Evolutionary conservation across 2,113 vertebrate genomes (phyloP).

Genomic region (Dasyurus viverrinus): DNA sequence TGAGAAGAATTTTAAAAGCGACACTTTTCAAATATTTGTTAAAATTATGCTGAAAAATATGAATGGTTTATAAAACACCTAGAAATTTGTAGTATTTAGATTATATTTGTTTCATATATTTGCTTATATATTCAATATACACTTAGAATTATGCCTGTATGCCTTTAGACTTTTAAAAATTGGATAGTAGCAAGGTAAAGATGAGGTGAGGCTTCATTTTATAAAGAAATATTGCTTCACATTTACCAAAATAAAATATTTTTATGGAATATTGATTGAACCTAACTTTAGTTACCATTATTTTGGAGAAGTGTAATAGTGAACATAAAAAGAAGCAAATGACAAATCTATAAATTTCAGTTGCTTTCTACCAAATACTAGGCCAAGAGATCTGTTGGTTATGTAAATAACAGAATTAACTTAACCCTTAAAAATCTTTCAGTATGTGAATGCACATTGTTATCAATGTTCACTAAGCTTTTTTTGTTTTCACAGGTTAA

Average conservation of each 20-base stretch:
- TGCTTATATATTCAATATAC: slow-evolving; percentile 8
- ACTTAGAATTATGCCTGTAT: slow-evolving; percentile 12
- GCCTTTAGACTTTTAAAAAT: slow-evolving; percentile 27
- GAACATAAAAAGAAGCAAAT: slow-evolving; percentile 39
- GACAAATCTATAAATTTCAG: slow-evolving; percentile 22
- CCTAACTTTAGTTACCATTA: slow-evolving; percentile 61
- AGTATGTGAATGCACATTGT: slow-evolving; percentile 34
- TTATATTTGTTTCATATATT: background rate
- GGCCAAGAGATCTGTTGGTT: slow-evolving; percentile 46
- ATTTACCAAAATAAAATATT: slow-evolving; percentile 62
- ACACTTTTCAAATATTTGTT: slow-evolving; percentile 18
- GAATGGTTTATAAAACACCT: slow-evolving; percentile 18
- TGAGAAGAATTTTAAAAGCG: slow-evolving; percentile 44
- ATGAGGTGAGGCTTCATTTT: slow-evolving; percentile 50
- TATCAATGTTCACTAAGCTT: slow-evolving; percentile 73
- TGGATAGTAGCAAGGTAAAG: background rate
- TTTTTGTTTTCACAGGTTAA: slow-evolving; percentile 82
- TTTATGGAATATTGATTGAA: slow-evolving; percentile 60
- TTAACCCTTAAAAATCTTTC: slow-evolving; percentile 35
- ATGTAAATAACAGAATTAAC: slow-evolving; percentile 23
- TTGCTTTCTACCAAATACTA: slow-evolving; percentile 40
- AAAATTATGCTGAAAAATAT: slow-evolving; percentile 18
- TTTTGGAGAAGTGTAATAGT: slow-evolving; percentile 26
- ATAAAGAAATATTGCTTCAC: slow-evolving; percentile 56
- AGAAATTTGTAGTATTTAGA: slow-evolving; percentile 30